A percentile compares a stretch with the other conserved stretches of the same genome.
Conservation (phyloP, 1,140 invertebrate species). For the Panagrolaimus sp. region DNA sequence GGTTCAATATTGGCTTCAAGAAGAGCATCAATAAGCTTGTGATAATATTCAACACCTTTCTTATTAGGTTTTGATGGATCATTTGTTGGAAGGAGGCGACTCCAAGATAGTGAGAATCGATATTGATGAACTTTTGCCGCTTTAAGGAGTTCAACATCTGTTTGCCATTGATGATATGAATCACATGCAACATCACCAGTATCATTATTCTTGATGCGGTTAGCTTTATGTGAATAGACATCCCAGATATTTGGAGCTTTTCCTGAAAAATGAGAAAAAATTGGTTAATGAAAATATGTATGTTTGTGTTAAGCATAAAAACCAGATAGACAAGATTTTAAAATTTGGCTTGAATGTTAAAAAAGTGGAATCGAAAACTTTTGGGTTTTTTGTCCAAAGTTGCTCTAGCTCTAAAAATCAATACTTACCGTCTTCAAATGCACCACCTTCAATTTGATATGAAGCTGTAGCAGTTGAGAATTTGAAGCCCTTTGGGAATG, state of each 20-base stretch:
- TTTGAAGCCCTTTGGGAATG: not conserved
- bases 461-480: constrained; percentile 36
- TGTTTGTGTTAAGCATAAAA: no score
- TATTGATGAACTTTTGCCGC: not conserved
- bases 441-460: constrained; percentile 61
- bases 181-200: not conserved
- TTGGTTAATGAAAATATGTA: no score
- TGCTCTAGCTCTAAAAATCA: not conserved
- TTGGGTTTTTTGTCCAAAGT: no score
- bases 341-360: no score
- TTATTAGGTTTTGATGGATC: not conserved
- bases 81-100: not conserved
- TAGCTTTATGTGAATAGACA: not conserved
- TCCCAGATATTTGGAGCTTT: not conserved
- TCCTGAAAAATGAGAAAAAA: not conserved
- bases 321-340: no score
- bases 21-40: not conserved
- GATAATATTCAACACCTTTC: not conserved
- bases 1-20: not conserved
- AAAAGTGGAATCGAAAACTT: no score
- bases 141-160: not conserved
- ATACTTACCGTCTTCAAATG: not conserved
- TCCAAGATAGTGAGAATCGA: not conserved
- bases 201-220: not conserved
- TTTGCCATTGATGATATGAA: constrained; percentile 8